Evolutionary conservation across 53 echinoderm and acorn worm species (phyloP).

Genomic region (Henricia sp.): DNA sequence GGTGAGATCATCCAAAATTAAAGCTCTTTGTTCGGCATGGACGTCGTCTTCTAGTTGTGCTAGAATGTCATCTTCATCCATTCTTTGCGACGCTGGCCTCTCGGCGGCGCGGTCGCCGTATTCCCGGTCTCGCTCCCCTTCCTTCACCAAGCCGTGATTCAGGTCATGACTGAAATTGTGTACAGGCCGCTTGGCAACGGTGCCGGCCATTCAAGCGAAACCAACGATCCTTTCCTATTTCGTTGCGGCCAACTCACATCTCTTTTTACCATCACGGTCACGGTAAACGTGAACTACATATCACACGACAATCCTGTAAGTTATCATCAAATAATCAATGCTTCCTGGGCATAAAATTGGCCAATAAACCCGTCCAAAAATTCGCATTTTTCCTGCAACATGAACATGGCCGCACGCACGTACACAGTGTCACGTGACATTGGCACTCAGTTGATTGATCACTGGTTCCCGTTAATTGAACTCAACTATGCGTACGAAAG

Average conservation of each 20-base stretch:
- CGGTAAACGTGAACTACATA: neutral
- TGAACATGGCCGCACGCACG: constrained; percentile 41
- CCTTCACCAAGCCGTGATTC: constrained; percentile 60
- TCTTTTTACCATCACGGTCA: neutral
- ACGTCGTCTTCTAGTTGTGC: constrained; percentile 84
- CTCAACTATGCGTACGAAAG: no score
- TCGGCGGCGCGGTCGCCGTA: constrained; percentile 16
- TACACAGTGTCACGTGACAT: constrained; percentile 55
- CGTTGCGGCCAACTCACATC: neutral
- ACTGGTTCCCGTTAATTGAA: constrained; percentile 44
- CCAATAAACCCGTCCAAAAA: neutral
- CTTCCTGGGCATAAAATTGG: neutral
- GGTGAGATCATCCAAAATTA: constrained; percentile 85
- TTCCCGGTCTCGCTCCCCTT: constrained; percentile 34
- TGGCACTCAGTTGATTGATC: constrained; percentile 3
- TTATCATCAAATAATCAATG: constrained; percentile 5
- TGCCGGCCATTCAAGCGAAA: constrained; percentile 90
- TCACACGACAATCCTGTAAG: neutral
- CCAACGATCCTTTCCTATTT: constrained; percentile 1
- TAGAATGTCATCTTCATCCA: constrained; percentile 98
- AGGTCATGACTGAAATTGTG: constrained; percentile 86
- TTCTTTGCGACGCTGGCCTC: constrained; percentile 60
- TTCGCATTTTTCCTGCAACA: neutral
- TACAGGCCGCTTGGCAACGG: constrained; percentile 98
- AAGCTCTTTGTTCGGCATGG: constrained; percentile 76